phyloP scores from a whole-genome alignment of 2,797 vertebrate species.

The Xenops minutus region DNA sequence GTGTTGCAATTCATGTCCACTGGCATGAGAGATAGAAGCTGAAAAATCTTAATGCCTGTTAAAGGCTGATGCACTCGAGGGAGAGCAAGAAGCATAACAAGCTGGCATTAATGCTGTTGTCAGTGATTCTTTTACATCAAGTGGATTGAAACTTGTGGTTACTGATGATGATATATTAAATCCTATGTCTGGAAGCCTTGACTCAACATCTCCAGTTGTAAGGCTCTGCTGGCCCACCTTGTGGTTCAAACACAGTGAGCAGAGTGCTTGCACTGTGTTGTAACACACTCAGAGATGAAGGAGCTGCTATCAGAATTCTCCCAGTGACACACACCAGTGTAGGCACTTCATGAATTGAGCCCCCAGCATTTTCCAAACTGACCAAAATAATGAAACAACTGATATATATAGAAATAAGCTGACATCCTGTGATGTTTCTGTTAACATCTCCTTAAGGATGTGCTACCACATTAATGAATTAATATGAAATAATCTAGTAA shows the following conservation, averaged over 20 bases:
- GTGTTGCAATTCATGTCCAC: not conserved
- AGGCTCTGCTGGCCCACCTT: not conserved
- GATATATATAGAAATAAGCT: not conserved
- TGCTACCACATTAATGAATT: not conserved
- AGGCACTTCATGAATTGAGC: accelerated
- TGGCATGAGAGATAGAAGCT: not conserved
- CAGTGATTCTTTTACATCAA: not conserved
- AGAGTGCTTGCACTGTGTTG: not conserved
- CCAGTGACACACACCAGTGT: accelerated
- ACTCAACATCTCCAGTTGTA: not conserved
- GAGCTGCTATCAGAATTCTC: not conserved
- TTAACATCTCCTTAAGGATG: not conserved
- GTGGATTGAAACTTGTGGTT: not conserved
- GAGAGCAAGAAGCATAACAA: not conserved
- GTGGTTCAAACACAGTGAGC: not conserved
- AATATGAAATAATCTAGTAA: not conserved
- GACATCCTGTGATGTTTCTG: not conserved
- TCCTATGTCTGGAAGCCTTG: not conserved
- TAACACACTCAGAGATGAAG: not conserved
- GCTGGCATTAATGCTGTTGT: not conserved
- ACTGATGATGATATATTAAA: not conserved
- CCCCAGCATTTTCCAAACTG: not conserved
- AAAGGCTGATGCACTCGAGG: not conserved
- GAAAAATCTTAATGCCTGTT: not conserved
- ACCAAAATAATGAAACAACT: not conserved